Conservation (phyloP, 1,140 invertebrate genomes). For the Sycophaga agraensis region DNA sequence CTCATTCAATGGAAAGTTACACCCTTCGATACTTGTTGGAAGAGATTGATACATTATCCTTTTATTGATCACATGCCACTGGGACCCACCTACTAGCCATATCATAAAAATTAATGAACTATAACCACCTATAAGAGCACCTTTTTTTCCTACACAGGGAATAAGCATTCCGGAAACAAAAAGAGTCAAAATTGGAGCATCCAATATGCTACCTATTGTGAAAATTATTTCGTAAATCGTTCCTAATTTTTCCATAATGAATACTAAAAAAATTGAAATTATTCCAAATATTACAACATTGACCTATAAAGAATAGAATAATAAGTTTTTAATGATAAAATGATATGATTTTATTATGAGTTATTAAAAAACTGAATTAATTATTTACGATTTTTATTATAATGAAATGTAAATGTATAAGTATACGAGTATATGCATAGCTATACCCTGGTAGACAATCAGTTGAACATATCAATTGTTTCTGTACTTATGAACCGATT, state of each 20-base stretch:
- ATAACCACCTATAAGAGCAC: slow-evolving; percentile 60
- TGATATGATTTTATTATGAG: no score
- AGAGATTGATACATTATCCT: slow-evolving; percentile 39
- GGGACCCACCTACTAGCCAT: slow-evolving; percentile 60
- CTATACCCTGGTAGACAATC: no score
- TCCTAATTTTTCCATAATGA: slow-evolving; percentile 52
- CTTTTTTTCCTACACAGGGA: slow-evolving; percentile 55
- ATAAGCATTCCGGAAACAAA: slow-evolving; percentile 61
- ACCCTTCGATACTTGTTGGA: slow-evolving; percentile 50
- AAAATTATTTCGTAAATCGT: slow-evolving; percentile 51
- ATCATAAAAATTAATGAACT: slow-evolving; percentile 56
- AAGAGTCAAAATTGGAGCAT: slow-evolving; percentile 59
- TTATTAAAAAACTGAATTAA: neutral
- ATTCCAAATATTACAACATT: slow-evolving; percentile 52
- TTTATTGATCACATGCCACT: slow-evolving; percentile 51
- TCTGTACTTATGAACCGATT: no score
- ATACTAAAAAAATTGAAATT: slow-evolving; percentile 58
- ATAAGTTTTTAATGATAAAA: no score
- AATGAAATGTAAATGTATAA: neutral
- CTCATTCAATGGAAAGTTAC: slow-evolving; percentile 35
- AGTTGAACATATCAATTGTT: no score
- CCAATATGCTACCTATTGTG: slow-evolving; percentile 56
- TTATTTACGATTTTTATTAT: no score
- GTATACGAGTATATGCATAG: no score
- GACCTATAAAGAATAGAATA: no score